Evolutionary conservation across 1,140 invertebrate genomes (phyloP).

Genomic region (Drosophila aff.): DNA sequence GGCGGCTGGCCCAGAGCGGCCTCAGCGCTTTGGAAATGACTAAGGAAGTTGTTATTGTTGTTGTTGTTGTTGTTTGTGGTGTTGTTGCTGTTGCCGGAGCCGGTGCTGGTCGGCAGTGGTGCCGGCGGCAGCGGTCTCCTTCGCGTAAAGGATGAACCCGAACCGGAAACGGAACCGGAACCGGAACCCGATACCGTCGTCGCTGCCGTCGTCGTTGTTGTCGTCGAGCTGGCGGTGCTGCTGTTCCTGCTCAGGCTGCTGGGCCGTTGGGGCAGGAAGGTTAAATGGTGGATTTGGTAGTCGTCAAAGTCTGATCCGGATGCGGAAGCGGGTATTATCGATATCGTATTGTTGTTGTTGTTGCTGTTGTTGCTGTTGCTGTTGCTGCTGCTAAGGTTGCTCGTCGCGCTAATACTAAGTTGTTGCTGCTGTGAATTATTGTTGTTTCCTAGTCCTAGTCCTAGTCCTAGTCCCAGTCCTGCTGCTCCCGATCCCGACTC

Average conservation of each 20-base stretch:
- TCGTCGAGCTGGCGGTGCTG: slow-evolving; percentile 77
- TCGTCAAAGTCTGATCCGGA: slow-evolving; percentile 63
- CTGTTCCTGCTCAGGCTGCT: slow-evolving; percentile 78
- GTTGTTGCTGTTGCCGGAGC: slow-evolving; percentile 66
- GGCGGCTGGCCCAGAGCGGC: slow-evolving; percentile 70
- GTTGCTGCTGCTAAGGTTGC: slow-evolving; percentile 10
- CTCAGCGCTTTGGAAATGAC: slow-evolving; percentile 83
- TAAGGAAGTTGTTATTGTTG: slow-evolving; percentile 81
- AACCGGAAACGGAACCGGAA: slow-evolving; percentile 57
- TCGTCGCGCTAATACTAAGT: slow-evolving; percentile 52
- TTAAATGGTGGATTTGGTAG: slow-evolving; percentile 81
- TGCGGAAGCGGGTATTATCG: slow-evolving; percentile 70
- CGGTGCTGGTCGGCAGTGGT: slow-evolving; percentile 20
- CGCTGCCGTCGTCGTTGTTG: slow-evolving; percentile 68
- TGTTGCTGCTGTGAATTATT: slow-evolving; percentile 56
- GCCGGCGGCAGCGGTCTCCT: slow-evolving; percentile 83
- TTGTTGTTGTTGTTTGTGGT: slow-evolving; percentile 70
- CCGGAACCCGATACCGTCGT: slow-evolving; percentile 32
- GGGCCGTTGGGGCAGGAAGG: slow-evolving; percentile 78
- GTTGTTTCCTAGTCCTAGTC: slow-evolving; percentile 18
- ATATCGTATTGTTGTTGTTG: slow-evolving; percentile 70
- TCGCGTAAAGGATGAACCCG: slow-evolving; percentile 65
- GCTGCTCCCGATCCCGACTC: slow-evolving; percentile 45
- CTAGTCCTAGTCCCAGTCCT: slow-evolving; percentile 15
- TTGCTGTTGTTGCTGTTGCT: slow-evolving; percentile 24